Evolutionary conservation across 2,113 vertebrate species (phyloP).

Genomic region (Corvus moneduloides): DNA sequence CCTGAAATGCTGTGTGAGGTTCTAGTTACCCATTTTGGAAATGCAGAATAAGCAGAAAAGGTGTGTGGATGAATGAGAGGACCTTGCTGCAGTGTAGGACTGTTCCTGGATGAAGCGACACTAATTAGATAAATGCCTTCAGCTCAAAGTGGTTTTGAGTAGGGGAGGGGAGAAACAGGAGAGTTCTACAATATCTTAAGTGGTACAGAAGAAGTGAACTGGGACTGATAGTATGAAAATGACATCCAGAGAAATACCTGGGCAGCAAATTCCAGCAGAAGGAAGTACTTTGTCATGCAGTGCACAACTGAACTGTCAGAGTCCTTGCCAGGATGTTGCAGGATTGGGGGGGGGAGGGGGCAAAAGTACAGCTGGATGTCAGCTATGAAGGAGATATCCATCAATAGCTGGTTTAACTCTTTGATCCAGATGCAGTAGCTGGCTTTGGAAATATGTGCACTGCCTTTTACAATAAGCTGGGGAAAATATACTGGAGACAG

Average conservation of each 20-base stretch:
- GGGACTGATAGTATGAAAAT: background rate
- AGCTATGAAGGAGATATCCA: background rate
- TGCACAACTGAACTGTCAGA: background rate
- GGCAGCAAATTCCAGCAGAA: background rate
- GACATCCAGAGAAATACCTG: background rate
- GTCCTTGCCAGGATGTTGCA: background rate
- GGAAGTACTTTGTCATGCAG: background rate
- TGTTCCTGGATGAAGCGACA: background rate
- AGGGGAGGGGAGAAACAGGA: background rate
- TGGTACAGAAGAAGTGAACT: background rate
- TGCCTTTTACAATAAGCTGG: background rate
- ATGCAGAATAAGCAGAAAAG: background rate
- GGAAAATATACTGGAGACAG: background rate
- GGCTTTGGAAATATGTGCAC: background rate
- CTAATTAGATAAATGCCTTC: background rate
- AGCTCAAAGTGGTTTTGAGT: background rate
- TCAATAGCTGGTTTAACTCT: constrained; percentile 25
- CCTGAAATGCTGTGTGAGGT: background rate
- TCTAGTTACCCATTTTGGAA: background rate
- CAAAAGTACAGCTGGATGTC: constrained; percentile 13
- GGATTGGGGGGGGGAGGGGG: background rate
- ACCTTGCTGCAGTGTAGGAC: background rate
- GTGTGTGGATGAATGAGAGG: background rate
- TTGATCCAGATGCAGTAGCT: constrained; percentile 1
- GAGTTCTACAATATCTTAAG: background rate